These are phyloP conservation scores for Urophycis tenuis DNA, from an alignment of 2,797 vertebrate species.

Conservation along the genomic window DNA sequence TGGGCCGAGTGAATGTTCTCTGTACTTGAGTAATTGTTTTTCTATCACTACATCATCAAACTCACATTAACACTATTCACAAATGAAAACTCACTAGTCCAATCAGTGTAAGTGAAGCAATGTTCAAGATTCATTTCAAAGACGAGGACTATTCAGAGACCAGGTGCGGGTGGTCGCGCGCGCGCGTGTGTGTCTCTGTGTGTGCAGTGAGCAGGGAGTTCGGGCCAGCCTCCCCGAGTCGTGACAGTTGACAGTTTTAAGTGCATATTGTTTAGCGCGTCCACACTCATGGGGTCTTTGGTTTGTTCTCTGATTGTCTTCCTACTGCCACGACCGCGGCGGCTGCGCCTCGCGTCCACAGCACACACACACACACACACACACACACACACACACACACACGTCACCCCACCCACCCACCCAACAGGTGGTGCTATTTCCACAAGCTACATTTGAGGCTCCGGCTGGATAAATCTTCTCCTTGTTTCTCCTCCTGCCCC, in stretches of 20 bases:
- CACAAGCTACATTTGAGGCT: neutral
- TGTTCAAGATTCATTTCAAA: neutral
- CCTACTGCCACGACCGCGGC: constrained; percentile 1
- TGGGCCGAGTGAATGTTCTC: neutral
- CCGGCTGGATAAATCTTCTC: neutral
- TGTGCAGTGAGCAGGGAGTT: constrained; percentile 10
- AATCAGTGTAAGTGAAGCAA: neutral
- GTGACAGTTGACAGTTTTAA: constrained; percentile 42
- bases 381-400: too few relatives aligned
- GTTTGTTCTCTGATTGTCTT: constrained; percentile 12
- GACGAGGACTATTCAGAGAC: neutral
- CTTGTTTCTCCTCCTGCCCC: neutral
- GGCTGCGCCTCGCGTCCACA: too few relatives aligned
- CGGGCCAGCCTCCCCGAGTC: too few relatives aligned
- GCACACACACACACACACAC: too few relatives aligned
- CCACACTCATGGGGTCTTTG: neutral
- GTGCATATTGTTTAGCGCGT: constrained; percentile 52
- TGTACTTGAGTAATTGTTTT: neutral
- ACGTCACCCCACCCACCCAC: too few relatives aligned
- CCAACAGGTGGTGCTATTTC: neutral
- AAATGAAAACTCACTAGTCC: neutral
- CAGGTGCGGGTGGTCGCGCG: neutral
- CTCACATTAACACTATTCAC: neutral
- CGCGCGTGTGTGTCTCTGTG: constrained; percentile 3
- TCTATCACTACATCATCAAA: neutral